Evolutionary conservation across 2,888 invertebrate genomes (phyloP), one percentile per base, ranked within the genome.

Genomic region (Phragmatobia fuliginosa): DNA sequence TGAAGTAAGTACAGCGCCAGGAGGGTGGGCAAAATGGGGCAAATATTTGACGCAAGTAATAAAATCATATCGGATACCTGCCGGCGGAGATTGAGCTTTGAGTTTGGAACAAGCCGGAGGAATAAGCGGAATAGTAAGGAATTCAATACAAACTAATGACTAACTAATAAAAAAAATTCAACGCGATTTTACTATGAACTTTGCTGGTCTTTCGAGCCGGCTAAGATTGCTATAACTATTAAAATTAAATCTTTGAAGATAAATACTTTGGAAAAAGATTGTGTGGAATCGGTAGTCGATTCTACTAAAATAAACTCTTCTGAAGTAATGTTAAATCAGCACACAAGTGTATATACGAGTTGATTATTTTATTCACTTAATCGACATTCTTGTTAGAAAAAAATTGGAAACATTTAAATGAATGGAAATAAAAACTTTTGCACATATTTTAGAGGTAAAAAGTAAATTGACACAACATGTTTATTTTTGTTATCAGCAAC

Each of bases 41-140:
- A 89, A 91, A 92, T 90, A 89, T 92, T 92, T 89, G 89, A 74
- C 73, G 80, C 82, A 75, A 79, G 86, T 90, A 90, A 92, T 92
- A 91, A 90, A 91, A 91, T 89, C 89, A 87, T 87, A 86, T 82
- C 86, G 78, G 84, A 86, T 89, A 91, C 91, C 90, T 90, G 89
- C 80, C 77, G 79, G 75, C 76, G 79, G 74, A 73, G 77, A 74
- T 71, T 70, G 65, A 74, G 65, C 64, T 60, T 66, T 41, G 21
- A 18, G 56, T 45, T 56, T 8, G 36, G 64, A 33, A 11, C 56
- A 67, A 67, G 64, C n/a, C 52, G 45, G 5, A 52, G 16, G 62
- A 60, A 64, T 21, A n/a, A 71, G 71, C 70, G 70, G 59, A 31
- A 16, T n/a, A 14, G 21, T 45, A 21, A 21, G 18, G 32, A 62